Percentiles rank a stretch among this genome's conserved stretches.
Evolutionary conservation across 2,797 vertebrate species (phyloP).

Genomic region (Mycteria americana): DNA sequence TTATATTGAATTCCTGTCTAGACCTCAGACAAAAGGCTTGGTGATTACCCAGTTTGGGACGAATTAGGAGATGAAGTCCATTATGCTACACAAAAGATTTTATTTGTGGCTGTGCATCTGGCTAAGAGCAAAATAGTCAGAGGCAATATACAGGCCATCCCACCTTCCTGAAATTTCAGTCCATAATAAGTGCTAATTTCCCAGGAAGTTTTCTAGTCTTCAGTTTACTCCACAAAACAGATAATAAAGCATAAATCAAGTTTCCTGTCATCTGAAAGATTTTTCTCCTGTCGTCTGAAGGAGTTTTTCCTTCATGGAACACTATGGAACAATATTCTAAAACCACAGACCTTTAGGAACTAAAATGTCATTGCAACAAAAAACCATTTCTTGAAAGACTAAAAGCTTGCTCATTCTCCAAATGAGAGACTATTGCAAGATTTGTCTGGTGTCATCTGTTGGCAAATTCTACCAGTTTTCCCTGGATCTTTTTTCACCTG

Average conservation of each 20-base stretch:
- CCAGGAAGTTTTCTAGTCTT: background rate
- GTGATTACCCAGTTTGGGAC: background rate
- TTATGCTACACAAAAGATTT: background rate
- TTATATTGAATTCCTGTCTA: constrained; percentile 9
- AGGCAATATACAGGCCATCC: background rate
- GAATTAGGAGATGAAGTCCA: background rate
- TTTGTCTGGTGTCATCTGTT: background rate
- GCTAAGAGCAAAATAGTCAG: background rate
- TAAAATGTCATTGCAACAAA: background rate
- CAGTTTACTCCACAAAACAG: background rate
- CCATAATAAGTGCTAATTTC: background rate
- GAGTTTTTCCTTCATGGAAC: background rate
- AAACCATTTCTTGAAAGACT: background rate
- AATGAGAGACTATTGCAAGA: background rate
- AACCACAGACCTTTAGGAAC: background rate
- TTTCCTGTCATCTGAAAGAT: background rate
- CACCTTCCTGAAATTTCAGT: background rate
- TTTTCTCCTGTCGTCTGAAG: background rate
- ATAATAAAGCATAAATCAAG: background rate
- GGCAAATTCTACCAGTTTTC: background rate
- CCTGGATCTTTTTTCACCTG: background rate
- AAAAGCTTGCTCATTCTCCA: background rate
- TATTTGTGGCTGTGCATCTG: background rate
- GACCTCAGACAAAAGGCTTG: constrained; percentile 15
- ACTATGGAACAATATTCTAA: background rate